phyloP scores from a whole-genome alignment of 2,797 vertebrate species.

The Hylomyscus alleni region DNA sequence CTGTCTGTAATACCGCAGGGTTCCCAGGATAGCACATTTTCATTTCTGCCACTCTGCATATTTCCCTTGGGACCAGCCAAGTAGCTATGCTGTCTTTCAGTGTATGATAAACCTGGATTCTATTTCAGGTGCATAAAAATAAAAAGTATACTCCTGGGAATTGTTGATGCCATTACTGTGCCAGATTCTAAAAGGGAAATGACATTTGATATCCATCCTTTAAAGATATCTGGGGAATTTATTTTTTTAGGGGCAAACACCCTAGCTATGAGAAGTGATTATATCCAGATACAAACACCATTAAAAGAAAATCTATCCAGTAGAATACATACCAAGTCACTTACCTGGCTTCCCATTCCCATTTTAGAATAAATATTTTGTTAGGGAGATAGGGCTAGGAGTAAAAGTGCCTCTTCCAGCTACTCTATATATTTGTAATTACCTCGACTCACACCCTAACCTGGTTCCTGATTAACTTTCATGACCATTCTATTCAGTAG shows the following conservation, averaged over 20 bases:
- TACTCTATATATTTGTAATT: slow-evolving; percentile 67
- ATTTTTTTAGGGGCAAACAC: slow-evolving; percentile 70
- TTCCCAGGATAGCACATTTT: slow-evolving; percentile 72
- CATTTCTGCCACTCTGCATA: slow-evolving; percentile 79
- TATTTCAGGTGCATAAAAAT: slow-evolving; percentile 81
- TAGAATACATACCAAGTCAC: slow-evolving; percentile 27
- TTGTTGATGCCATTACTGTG: slow-evolving; percentile 80
- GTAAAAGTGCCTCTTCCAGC: slow-evolving; percentile 63
- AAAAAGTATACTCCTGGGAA: slow-evolving; percentile 78
- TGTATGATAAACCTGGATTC: slow-evolving; percentile 77
- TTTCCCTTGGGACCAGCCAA: slow-evolving; percentile 76
- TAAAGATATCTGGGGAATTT: slow-evolving; percentile 73
- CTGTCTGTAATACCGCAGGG: slow-evolving; percentile 43
- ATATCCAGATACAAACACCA: slow-evolving; percentile 48
- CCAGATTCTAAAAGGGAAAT: slow-evolving; percentile 81
- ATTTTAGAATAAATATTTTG: slow-evolving; percentile 64
- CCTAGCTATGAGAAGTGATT: slow-evolving; percentile 56
- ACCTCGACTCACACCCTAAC: not conserved
- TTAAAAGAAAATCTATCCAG: slow-evolving; percentile 70
- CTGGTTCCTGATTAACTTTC: slow-evolving; percentile 82
- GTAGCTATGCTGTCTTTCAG: slow-evolving; percentile 70
- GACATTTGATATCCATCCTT: slow-evolving; percentile 75
- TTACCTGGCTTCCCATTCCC: not conserved
- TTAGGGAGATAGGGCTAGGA: not conserved
- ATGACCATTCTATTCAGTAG: slow-evolving; percentile 82